Percentiles rank a stretch among this genome's conserved stretches.
Evolutionary conservation across 2,113 vertebrate species (phyloP).

Genomic region (Eublepharis macularius): DNA sequence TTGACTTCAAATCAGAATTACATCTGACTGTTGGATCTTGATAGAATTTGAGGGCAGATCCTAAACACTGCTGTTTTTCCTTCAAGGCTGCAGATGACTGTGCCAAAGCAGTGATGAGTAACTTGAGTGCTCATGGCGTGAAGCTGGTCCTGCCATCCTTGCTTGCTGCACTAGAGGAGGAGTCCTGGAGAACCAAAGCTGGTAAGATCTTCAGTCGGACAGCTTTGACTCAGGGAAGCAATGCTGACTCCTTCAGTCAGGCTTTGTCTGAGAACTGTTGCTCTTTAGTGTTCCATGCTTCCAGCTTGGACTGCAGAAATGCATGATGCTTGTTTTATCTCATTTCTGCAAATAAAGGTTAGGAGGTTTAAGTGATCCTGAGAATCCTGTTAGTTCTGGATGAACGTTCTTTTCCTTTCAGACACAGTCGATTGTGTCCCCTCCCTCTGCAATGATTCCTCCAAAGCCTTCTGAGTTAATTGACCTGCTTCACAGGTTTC

Average conservation of each 20-base stretch:
- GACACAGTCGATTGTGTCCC: background rate
- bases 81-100: constrained; percentile 96
- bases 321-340: background rate
- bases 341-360: background rate
- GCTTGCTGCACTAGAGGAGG: constrained; percentile 93
- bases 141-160: constrained; percentile 96
- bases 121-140: constrained; percentile 96
- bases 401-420: background rate
- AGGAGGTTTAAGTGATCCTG: background rate
- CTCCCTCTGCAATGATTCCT: no score
- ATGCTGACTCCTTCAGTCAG: background rate
- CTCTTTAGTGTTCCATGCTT: background rate
- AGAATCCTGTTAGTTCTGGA: no score
- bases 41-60: constrained; percentile 18
- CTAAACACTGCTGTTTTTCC: constrained; percentile 61
- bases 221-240: background rate
- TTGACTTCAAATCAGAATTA: constrained; percentile 1
- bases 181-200: constrained; percentile 98
- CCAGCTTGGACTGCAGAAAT: background rate
- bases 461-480: no score
- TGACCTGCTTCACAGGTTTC: no score
- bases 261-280: background rate
- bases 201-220: constrained; percentile 71
- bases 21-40: constrained; percentile 17
- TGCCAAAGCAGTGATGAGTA: constrained; percentile 98